phyloP scores from a whole-genome alignment of 37 sponge, comb jelly and placozoan species.

The Geodia barretti region DNA sequence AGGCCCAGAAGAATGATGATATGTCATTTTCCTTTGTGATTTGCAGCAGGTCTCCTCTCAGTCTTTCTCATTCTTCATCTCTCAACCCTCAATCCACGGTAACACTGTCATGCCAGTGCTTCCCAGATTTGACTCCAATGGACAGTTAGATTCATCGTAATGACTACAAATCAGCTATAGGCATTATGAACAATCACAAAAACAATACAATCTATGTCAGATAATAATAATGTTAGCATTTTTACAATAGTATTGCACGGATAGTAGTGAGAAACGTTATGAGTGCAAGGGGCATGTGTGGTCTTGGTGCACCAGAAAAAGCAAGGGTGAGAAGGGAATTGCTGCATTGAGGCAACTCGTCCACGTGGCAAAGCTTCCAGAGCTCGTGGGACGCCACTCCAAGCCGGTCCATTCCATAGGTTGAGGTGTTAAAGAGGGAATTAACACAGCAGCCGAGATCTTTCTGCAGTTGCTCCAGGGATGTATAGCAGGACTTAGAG shows the following conservation, averaged over 20 bases:
- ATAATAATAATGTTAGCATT: no score
- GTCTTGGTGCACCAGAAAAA: background rate
- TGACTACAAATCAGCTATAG: no score
- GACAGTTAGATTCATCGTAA: no score
- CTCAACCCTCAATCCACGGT: slow-evolving; percentile 37
- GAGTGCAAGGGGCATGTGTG: background rate
- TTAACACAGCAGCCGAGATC: background rate
- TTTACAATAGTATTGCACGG: no score
- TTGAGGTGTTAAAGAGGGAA: background rate
- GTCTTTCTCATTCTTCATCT: slow-evolving; percentile 52
- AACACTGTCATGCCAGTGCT: slow-evolving; percentile 62
- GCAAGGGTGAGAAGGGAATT: background rate
- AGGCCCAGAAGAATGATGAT: no score
- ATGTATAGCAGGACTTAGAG: background rate
- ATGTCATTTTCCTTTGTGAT: no score
- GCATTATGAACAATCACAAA: no score
- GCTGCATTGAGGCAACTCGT: background rate
- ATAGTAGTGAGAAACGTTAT: no score
- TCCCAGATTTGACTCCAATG: slow-evolving; percentile 33
- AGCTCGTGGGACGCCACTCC: background rate
- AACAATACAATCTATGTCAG: no score
- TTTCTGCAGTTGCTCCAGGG: background rate
- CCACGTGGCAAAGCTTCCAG: background rate
- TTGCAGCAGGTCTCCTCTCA: slow-evolving; percentile 57
- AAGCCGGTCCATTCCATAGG: background rate